Evolutionary conservation across 2,888 invertebrate genomes (phyloP).

Genomic region (Agriopis marginaria): DNA sequence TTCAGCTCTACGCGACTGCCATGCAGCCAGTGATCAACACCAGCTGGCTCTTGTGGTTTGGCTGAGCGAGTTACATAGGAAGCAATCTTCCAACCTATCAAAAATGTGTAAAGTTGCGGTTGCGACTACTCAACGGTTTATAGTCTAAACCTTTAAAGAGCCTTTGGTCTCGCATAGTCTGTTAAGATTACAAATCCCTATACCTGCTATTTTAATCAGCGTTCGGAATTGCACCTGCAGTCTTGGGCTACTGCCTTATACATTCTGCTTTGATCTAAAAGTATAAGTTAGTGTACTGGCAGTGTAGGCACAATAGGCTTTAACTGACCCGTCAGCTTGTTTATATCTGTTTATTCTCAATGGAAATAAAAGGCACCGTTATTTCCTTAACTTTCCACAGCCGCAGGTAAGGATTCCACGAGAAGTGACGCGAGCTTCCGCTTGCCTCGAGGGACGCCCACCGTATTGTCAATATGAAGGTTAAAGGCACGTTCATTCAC

Average conservation of each 20-base stretch:
- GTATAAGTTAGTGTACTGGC: constrained; percentile 18
- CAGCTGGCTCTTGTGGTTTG: neutral
- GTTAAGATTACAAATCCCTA: too few species aligned
- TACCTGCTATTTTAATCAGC: neutral
- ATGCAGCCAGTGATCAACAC: neutral
- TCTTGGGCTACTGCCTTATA: neutral
- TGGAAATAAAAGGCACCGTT: constrained; percentile 72
- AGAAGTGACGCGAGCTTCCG: constrained; percentile 37
- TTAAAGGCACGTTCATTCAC: constrained; percentile 40
- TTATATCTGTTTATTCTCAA: constrained; percentile 74
- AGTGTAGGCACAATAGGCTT: constrained; percentile 31
- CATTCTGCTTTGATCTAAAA: neutral
- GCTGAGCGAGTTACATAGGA: neutral
- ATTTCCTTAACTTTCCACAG: constrained; percentile 60
- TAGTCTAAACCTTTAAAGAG: too few species aligned
- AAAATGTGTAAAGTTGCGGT: neutral
- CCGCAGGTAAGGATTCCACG: constrained; percentile 32
- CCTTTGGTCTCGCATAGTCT: neutral
- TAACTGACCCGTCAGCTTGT: constrained; percentile 80
- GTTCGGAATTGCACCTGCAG: neutral
- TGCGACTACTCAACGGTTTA: neutral
- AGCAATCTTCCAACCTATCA: neutral
- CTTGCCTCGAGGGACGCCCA: constrained; percentile 30
- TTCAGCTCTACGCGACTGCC: constrained; percentile 53
- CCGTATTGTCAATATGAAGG: constrained; percentile 33